These are phyloP conservation scores for Neoarius graeffei DNA, from an alignment of 2,113 vertebrate genomes.

Conservation along the genomic window DNA sequence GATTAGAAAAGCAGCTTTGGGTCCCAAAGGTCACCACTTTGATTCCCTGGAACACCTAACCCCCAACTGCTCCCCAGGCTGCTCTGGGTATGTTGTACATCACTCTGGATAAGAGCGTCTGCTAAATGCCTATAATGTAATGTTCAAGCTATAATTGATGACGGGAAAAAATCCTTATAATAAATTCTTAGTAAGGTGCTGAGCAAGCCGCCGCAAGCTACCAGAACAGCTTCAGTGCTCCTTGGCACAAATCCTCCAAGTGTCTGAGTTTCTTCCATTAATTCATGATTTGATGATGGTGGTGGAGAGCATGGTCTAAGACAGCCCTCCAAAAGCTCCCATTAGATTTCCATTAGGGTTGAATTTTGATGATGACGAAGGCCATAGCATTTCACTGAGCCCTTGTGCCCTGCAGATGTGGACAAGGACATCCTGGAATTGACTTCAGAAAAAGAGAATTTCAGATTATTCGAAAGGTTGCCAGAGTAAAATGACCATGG, in stretches of 20 bases:
- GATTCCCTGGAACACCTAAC: too few species aligned
- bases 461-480: not conserved
- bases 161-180: not conserved
- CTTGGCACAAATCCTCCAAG: not conserved
- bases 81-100: too few species aligned
- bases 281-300: not conserved
- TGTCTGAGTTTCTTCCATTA: not conserved
- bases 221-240: not conserved
- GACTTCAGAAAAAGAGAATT: not conserved
- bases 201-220: not conserved
- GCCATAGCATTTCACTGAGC: not conserved
- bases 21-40: too few species aligned
- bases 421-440: not conserved
- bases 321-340: not conserved
- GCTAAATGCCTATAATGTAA: too few species aligned
- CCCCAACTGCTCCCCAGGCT: too few species aligned
- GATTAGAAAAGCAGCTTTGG: too few species aligned
- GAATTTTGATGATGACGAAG: not conserved
- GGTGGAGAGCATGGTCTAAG: not conserved
- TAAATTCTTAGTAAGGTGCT: not conserved
- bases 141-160: not conserved
- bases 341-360: not conserved
- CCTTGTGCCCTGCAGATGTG: not conserved
- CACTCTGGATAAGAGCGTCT: too few species aligned
- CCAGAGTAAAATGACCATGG: not conserved